Evolutionary conservation across 2,113 vertebrate genomes (phyloP), one percentile per base, ranked within the genome.

Genomic region (Polyodon spathula): DNA sequence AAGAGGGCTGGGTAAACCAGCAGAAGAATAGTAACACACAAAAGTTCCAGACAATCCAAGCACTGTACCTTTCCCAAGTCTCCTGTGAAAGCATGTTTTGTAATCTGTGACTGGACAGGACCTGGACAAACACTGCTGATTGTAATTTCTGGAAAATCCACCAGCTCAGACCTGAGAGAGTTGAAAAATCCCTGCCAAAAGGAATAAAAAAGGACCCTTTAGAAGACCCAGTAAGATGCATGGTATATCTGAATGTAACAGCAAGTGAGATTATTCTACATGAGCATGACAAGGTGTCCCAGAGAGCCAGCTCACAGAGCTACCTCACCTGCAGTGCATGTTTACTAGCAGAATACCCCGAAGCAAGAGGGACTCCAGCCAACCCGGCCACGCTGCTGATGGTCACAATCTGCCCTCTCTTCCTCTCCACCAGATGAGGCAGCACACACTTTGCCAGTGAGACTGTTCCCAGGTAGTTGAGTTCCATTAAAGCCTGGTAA

Each of bases 261-360:
- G 16, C 27, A 27, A 27, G 27, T 27, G 27, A 27, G 2, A 27
- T 27, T 27, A 3, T 27, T 27, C 27, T 27, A 27, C 27, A 27
- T 27, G 27, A 27, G 27, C 27, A 27, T 27, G 27, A 27, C 1
- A 27, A 27, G 27, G 27, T 27, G 27, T 1, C 27, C 27, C 27
- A 27, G 27, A 27, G 27, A 27, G 27, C 27, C 27, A 27, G 27
- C 27, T 27, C 27, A 27, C 27, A 27, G 27, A 27, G 50, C n/a
- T 6, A 14, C 11, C 77, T 77, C 66, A 92, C 96, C 88, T 89
- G 93, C 54, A 97, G 79, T 4, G 96, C 96, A 11, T 98, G 90
- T 69, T 98, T 97, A 83, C 90, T 97, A 66, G 89, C 94, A 40
- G 86, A 83, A 64, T 99, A 98, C 10, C 94, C 95, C 0, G 83